A percentile compares a stretch with the other conserved stretches of the same genome.
phyloP scores from a whole-genome alignment of 1,140 invertebrate species.

The Trichonephila inaurata region DNA sequence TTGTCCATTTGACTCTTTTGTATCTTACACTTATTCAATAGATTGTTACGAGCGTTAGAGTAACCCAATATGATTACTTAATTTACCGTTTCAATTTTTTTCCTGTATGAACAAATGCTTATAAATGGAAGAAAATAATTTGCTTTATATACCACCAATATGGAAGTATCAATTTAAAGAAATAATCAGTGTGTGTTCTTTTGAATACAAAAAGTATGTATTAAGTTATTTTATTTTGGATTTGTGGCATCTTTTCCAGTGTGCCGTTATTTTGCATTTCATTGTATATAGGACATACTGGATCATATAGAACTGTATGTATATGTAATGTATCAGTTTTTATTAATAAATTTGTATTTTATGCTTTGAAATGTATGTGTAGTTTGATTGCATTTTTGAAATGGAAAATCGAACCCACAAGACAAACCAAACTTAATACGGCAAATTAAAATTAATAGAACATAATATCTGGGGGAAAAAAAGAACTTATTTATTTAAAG shows the following conservation, averaged over 20 bases:
- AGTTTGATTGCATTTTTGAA: background rate
- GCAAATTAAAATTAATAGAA: background rate
- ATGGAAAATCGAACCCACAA: background rate
- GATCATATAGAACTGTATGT: background rate
- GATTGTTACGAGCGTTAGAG: background rate
- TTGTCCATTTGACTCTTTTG: background rate
- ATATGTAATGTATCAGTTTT: slow-evolving; percentile 16
- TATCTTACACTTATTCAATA: background rate
- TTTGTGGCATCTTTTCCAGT: background rate
- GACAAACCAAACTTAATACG: background rate
- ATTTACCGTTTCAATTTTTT: no score
- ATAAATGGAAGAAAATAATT: no score
- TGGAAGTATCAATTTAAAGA: no score
- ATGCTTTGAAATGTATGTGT: background rate
- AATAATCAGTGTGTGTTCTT: no score
- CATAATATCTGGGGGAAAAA: no score
- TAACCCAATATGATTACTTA: background rate
- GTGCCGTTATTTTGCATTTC: background rate
- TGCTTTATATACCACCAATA: no score
- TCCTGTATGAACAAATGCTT: no score
- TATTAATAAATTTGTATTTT: slow-evolving; percentile 31
- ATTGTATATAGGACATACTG: slow-evolving; percentile 57
- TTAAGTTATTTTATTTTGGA: background rate
- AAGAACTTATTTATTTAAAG: no score
- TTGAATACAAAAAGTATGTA: no score